Evolutionary conservation across 2,888 invertebrate genomes (phyloP), one percentile per base, ranked within the genome.

Genomic region (Melanchra persicariae): DNA sequence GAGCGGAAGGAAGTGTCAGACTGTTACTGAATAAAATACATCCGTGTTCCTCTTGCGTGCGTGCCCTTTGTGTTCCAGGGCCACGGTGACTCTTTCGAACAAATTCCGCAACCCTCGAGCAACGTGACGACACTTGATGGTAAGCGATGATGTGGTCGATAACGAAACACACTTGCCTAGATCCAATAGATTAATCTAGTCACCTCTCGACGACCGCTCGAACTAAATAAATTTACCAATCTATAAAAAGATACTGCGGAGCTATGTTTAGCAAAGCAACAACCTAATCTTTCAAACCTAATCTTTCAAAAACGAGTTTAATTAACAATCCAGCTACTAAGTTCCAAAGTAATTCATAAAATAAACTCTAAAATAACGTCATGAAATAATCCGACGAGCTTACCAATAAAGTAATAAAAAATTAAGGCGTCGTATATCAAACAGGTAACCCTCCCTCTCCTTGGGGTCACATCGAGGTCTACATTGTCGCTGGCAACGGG

Each of bases 341-440:
- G 6, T 54, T 49, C 4, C 3, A n/a, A 54, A 43, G 8, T 30
- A 54, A 73, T 73, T 74, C 24, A 22, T 17, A n/a, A 26, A 55
- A 17, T 59, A 49, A 57, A 68, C 34, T 26, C 22, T 57, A 45
- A 72, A 73, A 58, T 60, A 75, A 64, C 19, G n/a, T 52, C 60
- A 37, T 70, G 67, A 70, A 78, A 70, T 63, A 66, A 74, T 57
- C 40, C 51, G 8, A 8, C 37, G 22, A 34, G 43, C 52, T 70
- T 57, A 51, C 69, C 80, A 55, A 77, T 79, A 76, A 77, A 69
- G 70, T 70, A 61, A 80, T 82, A 74, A 83, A 83, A 81, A 72
- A 72, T 66, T 74, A 72, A 76, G 74, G 77, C 10, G 30, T 64
- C n/a, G 51, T 76, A 76, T 69, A 62, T 77, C 70, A 83, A 66